Evolutionary conservation across 37 sponge, comb jelly and placozoan species (phyloP), one percentile per base, ranked within the genome.

Genomic region (Aplysina aerophoba): DNA sequence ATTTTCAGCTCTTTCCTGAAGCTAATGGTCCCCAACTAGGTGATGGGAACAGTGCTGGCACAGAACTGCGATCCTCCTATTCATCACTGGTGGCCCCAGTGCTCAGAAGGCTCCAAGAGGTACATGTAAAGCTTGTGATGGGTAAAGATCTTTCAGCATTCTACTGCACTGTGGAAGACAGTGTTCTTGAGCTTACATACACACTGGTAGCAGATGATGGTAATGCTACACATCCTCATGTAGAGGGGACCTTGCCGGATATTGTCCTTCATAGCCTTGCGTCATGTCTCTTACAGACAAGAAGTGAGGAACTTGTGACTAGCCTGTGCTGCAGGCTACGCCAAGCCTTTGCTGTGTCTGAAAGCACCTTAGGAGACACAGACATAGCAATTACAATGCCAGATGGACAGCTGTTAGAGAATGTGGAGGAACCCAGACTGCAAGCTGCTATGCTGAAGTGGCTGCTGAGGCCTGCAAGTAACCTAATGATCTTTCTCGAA

Each of bases 371-470:
- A 69, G 71, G 34, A 1, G 34, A 69, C 34, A 69, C 28, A 1
- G 28, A 31, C 34, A 34, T 69, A 16, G 13, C 71, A 33, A 30
- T 69, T 17, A 30, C 8, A 34, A 31, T 69, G 17, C 71, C 71
- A 30, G 71, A 69, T 69, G 71, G 34, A 30, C 28, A 30, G 6
- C 33, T 17, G 17, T 4, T 75, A 11, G 78, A 41, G 20, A 19
- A 75, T 41, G 25, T 36, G 0, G 54, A 40, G n/a, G 78, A 75
- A 25, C 1, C 78, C 39, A n/a, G 11, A 15, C 22, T 41, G 4
- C 78, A 75, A 36, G 78, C 78, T n/a, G 44, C 54, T 25, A 22
- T 75, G 44, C 39, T 75, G 78, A 37, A 50, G 24, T 75, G 78
- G 78, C 53, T 75, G 24, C 12, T 75, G n/a, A 36, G 22, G 3